Evolutionary conservation across 2,888 invertebrate genomes (phyloP).

Genomic region (Tipula unca): DNA sequence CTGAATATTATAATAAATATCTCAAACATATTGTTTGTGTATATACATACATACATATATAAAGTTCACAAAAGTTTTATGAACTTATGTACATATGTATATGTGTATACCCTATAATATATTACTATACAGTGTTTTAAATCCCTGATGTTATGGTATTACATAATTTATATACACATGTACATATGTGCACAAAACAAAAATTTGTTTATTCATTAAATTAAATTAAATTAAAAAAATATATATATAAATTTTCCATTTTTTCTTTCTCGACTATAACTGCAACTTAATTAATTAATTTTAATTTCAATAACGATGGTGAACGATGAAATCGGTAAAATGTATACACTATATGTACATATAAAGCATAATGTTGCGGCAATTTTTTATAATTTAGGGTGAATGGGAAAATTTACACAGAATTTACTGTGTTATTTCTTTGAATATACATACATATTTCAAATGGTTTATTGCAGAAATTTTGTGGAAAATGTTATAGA

Average conservation of each 20-base stretch:
- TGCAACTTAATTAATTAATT: neutral
- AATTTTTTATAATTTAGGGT: too few relatives aligned
- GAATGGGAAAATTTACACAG: too few relatives aligned
- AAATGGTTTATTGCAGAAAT: too few relatives aligned
- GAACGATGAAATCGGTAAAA: neutral
- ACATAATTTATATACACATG: neutral
- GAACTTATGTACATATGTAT: neutral
- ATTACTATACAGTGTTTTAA: neutral
- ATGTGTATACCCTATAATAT: too few relatives aligned
- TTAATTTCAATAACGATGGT: neutral
- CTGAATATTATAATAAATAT: neutral
- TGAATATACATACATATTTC: too few relatives aligned
- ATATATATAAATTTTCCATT: neutral
- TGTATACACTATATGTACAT: too few relatives aligned
- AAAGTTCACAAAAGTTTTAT: neutral
- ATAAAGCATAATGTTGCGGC: too few relatives aligned
- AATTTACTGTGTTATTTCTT: too few relatives aligned
- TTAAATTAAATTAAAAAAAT: neutral
- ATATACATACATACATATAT: neutral
- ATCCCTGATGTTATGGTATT: neutral
- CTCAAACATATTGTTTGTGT: neutral
- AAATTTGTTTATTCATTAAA: neutral
- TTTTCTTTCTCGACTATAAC: neutral
- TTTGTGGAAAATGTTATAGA: too few relatives aligned
- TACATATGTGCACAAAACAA: neutral